Evolutionary conservation across 2,888 invertebrate species (phyloP), one percentile per base, ranked within the genome.

Genomic region (Ectemnius lituratus): DNA sequence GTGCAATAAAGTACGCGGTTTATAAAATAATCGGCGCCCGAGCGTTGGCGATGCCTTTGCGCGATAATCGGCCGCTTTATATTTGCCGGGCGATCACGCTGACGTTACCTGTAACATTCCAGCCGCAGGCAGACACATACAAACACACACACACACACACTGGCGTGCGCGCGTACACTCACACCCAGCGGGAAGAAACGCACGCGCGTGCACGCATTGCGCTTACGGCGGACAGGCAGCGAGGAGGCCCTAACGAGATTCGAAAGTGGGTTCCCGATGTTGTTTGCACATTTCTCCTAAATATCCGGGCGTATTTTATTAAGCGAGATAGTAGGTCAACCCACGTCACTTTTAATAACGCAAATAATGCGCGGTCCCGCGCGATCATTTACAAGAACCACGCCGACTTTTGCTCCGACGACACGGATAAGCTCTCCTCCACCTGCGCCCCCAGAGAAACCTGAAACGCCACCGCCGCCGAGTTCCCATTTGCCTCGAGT

Each of bases 41-140:
- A 18, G 62, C 23, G 62, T 27, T 62, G 61, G 14, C 47, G 56
- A 27, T 61, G 37, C 13, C 67, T 67, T 63, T 62, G 47, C 66
- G 59, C 66, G 69, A 58, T 69, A 49, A 20, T 27, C 59, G 27
- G 61, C 61, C 64, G 49, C 64, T 74, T 71, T 67, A 67, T 71
- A 74, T 67, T 37, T 67, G 49, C 61, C 66, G 56, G 37, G 58
- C 67, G 64, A 74, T 63, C 56, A 14, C 27, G 60, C 57, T 47
- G 18, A 27, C 62, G 67, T 58, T 61, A 18, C 4, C 62, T 23
- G 49, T 49, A 64, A 46, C 37, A 67, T 52, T 52, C 52, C 16
- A 37, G 37, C 37, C 47, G 45, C 71, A 28, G 16, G 60, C 61
- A 60, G 49, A 57, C 58, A 47, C 46, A 58, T 18, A 61, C 37